Evolutionary conservation across 2,113 vertebrate genomes (phyloP).

Genomic region (Paramormyrops kingsleyae): DNA sequence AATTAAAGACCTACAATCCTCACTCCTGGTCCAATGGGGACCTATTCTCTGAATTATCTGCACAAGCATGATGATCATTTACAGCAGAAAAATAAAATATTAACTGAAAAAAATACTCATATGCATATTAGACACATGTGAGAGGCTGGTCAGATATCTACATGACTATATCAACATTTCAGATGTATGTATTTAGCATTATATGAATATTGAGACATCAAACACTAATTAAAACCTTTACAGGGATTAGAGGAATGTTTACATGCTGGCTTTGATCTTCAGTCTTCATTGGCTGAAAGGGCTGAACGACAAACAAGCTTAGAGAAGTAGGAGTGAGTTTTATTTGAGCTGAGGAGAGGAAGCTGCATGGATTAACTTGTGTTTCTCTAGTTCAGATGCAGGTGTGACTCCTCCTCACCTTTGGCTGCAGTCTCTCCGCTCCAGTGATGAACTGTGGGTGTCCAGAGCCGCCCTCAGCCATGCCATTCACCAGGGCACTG

Average conservation of each 20-base stretch:
- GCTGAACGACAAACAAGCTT: not conserved
- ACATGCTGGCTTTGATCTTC: too few species aligned
- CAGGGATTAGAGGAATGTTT: not conserved
- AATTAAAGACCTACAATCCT: not conserved
- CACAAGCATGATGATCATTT: not conserved
- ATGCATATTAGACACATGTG: not conserved
- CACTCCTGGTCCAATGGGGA: not conserved
- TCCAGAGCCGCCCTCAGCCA: conserved; percentile 58
- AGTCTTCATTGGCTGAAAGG: too few species aligned
- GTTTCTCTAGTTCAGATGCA: not conserved
- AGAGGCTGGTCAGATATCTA: not conserved
- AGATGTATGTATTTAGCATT: not conserved
- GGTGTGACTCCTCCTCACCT: conserved; percentile 52
- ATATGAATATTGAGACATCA: not conserved
- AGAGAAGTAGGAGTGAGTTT: not conserved
- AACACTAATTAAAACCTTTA: not conserved
- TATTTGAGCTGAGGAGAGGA: not conserved
- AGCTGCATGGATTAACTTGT: not conserved
- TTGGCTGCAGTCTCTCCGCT: conserved; percentile 68
- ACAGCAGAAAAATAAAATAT: not conserved
- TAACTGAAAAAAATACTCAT: not conserved
- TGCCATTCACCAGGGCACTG: too few species aligned
- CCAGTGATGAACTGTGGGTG: conserved; percentile 71
- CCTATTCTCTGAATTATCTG: not conserved
- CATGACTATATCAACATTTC: not conserved